Percentiles rank a stretch among this genome's conserved stretches.
Evolutionary conservation across 2,113 vertebrate genomes (phyloP).

Genomic region (Vimba vimba): DNA sequence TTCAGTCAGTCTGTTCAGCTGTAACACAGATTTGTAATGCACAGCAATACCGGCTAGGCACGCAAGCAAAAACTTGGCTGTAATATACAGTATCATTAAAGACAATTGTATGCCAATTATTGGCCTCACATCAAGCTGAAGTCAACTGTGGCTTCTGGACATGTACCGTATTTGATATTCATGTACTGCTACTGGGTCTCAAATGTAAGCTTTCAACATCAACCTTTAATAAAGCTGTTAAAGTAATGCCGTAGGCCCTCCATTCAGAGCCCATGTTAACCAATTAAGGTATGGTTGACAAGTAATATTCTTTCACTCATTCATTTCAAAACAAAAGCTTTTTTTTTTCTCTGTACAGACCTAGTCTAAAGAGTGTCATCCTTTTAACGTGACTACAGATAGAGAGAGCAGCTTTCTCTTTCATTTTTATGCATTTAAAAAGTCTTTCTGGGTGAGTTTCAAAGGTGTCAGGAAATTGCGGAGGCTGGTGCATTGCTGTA

Average conservation of each 20-base stretch:
- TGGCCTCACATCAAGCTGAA: slow-evolving; percentile 6
- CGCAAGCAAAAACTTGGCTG: not conserved
- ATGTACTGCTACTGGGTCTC: slow-evolving; percentile 23
- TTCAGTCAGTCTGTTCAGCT: slow-evolving; percentile 35
- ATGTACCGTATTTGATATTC: slow-evolving; percentile 7
- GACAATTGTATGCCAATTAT: slow-evolving; percentile 36
- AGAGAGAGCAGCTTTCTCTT: slow-evolving; percentile 11
- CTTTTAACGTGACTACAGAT: slow-evolving; percentile 16
- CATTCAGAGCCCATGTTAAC: slow-evolving; percentile 50
- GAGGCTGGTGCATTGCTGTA: slow-evolving; percentile 39
- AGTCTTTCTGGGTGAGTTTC: slow-evolving; percentile 12
- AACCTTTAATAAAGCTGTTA: slow-evolving; percentile 51
- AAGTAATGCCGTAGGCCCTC: slow-evolving; percentile 38
- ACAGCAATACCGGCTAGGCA: not conserved
- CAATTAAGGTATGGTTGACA: slow-evolving; percentile 46
- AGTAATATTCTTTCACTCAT: slow-evolving; percentile 34
- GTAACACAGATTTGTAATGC: slow-evolving; percentile 16
- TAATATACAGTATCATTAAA: slow-evolving; percentile 20
- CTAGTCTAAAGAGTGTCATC: slow-evolving; percentile 2
- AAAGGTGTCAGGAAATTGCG: slow-evolving; percentile 24
- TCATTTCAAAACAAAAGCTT: slow-evolving; percentile 21
- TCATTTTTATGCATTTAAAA: slow-evolving; percentile 20
- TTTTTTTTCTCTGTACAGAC: slow-evolving; percentile 9
- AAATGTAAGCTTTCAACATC: slow-evolving; percentile 38
- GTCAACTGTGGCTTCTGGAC: slow-evolving; percentile 35